Percentiles rank a stretch among this genome's conserved stretches.
These are phyloP conservation scores for Bradypodion pumilum DNA, from an alignment of 2,797 vertebrate genomes.

Conservation along the genomic window DNA sequence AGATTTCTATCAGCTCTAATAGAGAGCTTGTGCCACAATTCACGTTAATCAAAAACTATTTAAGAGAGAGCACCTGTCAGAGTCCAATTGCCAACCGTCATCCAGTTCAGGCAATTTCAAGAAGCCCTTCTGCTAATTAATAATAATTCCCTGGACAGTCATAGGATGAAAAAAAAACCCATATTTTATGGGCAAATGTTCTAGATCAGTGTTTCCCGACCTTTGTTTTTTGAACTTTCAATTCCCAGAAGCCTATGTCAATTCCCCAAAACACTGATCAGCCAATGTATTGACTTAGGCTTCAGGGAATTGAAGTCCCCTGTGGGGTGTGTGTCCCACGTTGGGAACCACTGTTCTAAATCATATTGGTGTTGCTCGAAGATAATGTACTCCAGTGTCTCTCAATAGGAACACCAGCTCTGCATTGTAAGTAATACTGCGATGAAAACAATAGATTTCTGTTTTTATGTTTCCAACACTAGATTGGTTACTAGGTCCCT, in stretches of 20 bases:
- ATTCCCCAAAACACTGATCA: too few species aligned
- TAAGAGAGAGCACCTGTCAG: constrained; percentile 22
- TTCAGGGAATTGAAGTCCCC: too few species aligned
- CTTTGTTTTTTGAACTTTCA: too few species aligned
- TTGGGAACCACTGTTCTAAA: too few species aligned
- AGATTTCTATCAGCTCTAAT: constrained; percentile 35
- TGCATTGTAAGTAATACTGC: fast-evolving
- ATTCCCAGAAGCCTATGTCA: too few species aligned
- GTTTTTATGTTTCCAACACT: background rate
- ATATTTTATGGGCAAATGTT: background rate
- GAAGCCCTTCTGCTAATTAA: background rate
- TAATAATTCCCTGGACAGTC: background rate
- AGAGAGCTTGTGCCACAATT: constrained; percentile 29
- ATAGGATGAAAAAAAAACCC: background rate
- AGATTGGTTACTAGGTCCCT: background rate
- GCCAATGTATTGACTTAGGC: too few species aligned
- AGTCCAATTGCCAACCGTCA: constrained; percentile 10
- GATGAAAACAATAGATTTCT: background rate
- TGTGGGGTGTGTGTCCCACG: too few species aligned
- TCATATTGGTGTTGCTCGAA: background rate
- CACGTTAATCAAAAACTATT: constrained; percentile 11
- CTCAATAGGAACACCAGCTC: background rate
- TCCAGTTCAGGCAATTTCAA: background rate
- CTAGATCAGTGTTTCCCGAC: too few species aligned
- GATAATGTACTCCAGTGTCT: background rate